phyloP scores from a whole-genome alignment of 2,888 invertebrate genomes.

The Stegana nigrithorax region DNA sequence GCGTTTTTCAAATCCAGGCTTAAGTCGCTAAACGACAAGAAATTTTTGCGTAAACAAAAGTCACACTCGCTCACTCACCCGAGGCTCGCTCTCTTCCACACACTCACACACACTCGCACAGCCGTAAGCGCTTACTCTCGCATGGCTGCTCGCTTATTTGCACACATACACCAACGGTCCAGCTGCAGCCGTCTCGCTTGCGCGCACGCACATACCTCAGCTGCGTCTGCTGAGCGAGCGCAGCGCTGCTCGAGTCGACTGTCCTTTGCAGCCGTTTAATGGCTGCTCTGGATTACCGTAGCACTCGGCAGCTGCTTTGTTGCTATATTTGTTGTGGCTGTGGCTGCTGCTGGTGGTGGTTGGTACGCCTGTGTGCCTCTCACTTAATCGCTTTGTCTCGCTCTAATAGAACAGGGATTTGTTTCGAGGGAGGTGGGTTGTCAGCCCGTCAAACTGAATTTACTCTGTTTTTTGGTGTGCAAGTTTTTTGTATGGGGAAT shows the following conservation, averaged over 20 bases:
- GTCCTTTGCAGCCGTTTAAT: constrained; percentile 49
- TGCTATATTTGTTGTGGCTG: background rate
- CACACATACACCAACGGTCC: constrained; percentile 8
- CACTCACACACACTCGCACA: constrained; percentile 7
- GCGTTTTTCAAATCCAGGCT: constrained; percentile 47
- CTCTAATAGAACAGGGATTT: too few relatives aligned
- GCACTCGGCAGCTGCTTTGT: background rate
- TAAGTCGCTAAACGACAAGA: constrained; percentile 56
- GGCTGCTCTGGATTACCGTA: constrained; percentile 38
- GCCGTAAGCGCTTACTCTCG: constrained; percentile 7
- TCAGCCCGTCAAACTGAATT: too few relatives aligned
- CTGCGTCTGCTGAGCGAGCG: background rate
- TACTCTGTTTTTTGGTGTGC: too few relatives aligned
- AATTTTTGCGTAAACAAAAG: constrained; percentile 60
- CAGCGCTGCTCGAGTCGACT: constrained; percentile 25
- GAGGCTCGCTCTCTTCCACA: background rate
- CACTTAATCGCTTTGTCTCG: too few relatives aligned
- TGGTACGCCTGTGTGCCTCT: background rate
- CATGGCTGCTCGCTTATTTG: constrained; percentile 19
- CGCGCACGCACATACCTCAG: background rate
- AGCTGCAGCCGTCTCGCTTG: constrained; percentile 24
- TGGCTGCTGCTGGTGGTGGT: background rate
- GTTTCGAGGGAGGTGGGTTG: too few relatives aligned
- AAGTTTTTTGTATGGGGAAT: too few relatives aligned
- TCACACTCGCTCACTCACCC: constrained; percentile 13